phyloP scores from a whole-genome alignment of 2,797 vertebrate genomes.

The Microctenopoma steveboyesi region DNA sequence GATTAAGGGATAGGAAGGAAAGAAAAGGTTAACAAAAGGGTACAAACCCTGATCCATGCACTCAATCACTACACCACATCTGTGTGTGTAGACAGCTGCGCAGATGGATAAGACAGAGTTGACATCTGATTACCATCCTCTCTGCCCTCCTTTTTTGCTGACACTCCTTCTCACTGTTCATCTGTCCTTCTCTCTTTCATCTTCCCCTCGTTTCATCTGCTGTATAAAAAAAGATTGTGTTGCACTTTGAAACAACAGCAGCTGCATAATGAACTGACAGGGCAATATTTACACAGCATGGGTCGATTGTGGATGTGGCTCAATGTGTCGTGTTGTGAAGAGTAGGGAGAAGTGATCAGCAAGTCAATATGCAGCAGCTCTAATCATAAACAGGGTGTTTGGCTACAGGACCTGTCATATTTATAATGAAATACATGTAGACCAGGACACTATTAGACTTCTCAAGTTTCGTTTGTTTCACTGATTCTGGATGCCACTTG shows the following conservation, averaged over 20 bases:
- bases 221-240: neutral
- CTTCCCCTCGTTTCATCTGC: conserved; percentile 32
- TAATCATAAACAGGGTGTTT: neutral
- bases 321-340: conserved; percentile 13
- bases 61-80: conserved; percentile 13
- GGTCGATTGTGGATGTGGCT: conserved; percentile 12
- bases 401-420: neutral
- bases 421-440: neutral
- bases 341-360: conserved; percentile 16
- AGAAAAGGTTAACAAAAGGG: conserved; percentile 20
- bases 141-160: conserved; percentile 13
- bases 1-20: neutral
- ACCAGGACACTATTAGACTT: neutral
- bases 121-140: conserved; percentile 43
- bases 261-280: conserved; percentile 53
- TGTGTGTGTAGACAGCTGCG: neutral
- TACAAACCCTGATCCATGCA: conserved; percentile 5
- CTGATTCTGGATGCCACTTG: neutral
- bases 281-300: conserved; percentile 26
- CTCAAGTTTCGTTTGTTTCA: no score
- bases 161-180: conserved; percentile 16
- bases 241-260: conserved; percentile 46
- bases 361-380: neutral
- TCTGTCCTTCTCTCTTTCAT: conserved; percentile 37
- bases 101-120: conserved; percentile 18